phyloP scores from a whole-genome alignment of 2,797 vertebrate species.

The Clamator glandarius region DNA sequence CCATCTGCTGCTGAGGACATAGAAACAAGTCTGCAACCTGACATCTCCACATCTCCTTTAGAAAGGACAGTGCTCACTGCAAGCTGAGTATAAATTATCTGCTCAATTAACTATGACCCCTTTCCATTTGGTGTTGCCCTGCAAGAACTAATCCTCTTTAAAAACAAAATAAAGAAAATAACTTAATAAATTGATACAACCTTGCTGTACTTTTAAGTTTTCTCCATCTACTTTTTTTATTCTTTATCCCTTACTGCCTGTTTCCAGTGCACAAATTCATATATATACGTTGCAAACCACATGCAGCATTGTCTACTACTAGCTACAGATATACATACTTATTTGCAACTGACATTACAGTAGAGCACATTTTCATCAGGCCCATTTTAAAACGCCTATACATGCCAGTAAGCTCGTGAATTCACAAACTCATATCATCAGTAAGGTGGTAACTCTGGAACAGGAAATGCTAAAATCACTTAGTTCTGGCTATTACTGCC shows the following conservation, averaged over 20 bases:
- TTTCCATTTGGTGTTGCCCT: neutral
- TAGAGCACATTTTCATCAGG: neutral
- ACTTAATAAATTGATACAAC: neutral
- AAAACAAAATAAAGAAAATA: neutral
- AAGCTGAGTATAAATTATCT: neutral
- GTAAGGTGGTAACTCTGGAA: neutral
- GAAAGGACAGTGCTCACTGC: neutral
- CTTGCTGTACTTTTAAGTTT: neutral
- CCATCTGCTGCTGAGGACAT: neutral
- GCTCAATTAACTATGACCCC: neutral
- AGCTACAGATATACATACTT: neutral
- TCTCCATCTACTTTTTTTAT: neutral
- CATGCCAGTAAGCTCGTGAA: neutral
- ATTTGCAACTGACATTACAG: neutral
- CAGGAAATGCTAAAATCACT: neutral
- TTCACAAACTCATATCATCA: neutral
- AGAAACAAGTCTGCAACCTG: neutral
- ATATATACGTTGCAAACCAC: neutral
- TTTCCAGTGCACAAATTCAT: neutral
- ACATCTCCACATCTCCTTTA: neutral
- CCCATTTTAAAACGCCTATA: neutral
- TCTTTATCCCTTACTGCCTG: neutral
- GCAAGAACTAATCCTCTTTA: neutral
- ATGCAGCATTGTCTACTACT: neutral
- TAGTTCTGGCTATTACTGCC: neutral